Evolutionary conservation across 1,140 invertebrate species (phyloP).

Genomic region (Phymorhynchus buccinoides): DNA sequence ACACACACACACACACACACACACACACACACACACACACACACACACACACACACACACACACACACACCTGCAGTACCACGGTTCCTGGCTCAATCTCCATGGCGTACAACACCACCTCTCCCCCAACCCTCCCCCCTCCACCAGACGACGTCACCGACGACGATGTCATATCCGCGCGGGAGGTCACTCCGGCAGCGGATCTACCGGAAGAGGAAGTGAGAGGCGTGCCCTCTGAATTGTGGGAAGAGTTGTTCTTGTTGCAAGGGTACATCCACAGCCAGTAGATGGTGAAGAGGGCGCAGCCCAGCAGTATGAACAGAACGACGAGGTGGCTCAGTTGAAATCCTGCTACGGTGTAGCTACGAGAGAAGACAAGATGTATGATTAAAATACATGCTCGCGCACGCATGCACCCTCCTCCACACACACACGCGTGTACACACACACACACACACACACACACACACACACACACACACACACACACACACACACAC

Average conservation of each 20-base stretch:
- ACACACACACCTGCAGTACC: constrained; percentile 39
- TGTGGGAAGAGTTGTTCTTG: too few species aligned
- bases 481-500: too few species aligned
- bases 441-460: too few species aligned
- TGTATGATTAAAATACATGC: too few species aligned
- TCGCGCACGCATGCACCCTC: too few species aligned
- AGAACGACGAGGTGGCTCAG: constrained; percentile 9
- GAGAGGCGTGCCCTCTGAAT: too few species aligned
- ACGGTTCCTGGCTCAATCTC: constrained; percentile 55
- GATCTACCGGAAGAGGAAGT: not conserved
- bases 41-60: not conserved
- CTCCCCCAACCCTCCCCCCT: too few species aligned
- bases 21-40: not conserved
- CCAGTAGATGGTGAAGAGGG: constrained; percentile 18
- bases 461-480: too few species aligned
- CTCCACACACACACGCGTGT: too few species aligned
- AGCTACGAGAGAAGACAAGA: too few species aligned
- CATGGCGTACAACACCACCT: constrained; percentile 45
- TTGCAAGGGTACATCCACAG: constrained; percentile 25
- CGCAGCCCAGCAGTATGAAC: constrained; percentile 23
- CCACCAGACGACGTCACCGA: not conserved
- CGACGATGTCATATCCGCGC: not conserved
- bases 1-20: too few species aligned
- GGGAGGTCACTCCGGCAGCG: constrained; percentile 20
- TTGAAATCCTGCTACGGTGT: not conserved